phyloP scores from a whole-genome alignment of 1,140 invertebrate genomes.

The Ephestia elutella region DNA sequence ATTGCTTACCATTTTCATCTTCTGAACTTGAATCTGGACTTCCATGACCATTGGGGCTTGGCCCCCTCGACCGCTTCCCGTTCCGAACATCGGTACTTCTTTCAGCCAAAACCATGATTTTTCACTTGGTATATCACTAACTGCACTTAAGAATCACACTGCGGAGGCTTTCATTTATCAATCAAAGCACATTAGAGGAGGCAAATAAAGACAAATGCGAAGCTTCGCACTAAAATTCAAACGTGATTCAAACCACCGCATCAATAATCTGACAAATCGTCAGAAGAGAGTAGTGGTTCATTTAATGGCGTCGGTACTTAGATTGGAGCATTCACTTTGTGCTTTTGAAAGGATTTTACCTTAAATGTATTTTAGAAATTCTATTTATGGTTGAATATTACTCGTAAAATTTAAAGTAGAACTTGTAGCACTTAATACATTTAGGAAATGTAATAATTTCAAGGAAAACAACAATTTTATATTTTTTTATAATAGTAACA shows the following conservation, averaged over 20 bases:
- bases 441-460: neutral
- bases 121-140: slow-evolving; percentile 23
- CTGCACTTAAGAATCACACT: slow-evolving; percentile 31
- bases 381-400: no score
- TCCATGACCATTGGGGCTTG: slow-evolving; percentile 89
- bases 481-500: neutral
- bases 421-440: neutral
- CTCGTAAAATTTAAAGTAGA: no score
- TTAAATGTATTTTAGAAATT: neutral
- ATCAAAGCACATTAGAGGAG: slow-evolving; percentile 27
- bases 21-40: slow-evolving; percentile 86
- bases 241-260: slow-evolving; percentile 74
- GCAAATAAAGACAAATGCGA: slow-evolving; percentile 40
- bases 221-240: slow-evolving; percentile 69
- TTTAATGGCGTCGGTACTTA: slow-evolving; percentile 59
- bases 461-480: neutral
- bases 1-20: slow-evolving; percentile 82
- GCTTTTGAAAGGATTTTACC: neutral
- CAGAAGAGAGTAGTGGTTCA: slow-evolving; percentile 32
- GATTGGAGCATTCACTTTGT: slow-evolving; percentile 48
- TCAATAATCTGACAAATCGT: slow-evolving; percentile 71
- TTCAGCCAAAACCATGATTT: slow-evolving; percentile 89
- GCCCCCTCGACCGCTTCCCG: slow-evolving; percentile 88
- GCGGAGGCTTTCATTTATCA: slow-evolving; percentile 40
- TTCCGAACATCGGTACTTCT: slow-evolving; percentile 88